Conservation (phyloP, 2,113 vertebrate species). For the Burhinus bistriatus region DNA sequence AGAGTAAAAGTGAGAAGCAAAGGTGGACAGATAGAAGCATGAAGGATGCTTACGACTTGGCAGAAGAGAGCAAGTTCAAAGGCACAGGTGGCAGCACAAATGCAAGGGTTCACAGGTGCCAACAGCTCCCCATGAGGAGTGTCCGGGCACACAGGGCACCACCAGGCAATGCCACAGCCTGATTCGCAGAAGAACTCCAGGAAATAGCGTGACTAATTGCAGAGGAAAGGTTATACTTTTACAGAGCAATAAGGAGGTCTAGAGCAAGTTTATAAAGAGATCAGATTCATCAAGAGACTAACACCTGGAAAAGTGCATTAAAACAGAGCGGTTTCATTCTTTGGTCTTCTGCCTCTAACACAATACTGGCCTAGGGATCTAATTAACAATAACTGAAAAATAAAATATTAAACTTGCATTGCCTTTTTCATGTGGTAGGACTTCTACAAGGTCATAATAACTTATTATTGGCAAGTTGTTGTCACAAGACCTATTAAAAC, state of each 20-base stretch:
- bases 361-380: not conserved
- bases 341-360: not conserved
- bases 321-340: not conserved
- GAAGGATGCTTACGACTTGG: not conserved
- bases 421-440: not conserved
- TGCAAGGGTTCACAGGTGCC: not conserved
- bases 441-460: not conserved
- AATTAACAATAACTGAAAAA: not conserved
- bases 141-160: not conserved
- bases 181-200: not conserved
- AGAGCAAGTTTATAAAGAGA: not conserved
- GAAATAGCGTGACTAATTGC: not conserved
- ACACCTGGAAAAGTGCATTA: not conserved
- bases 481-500: not conserved
- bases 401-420: not conserved
- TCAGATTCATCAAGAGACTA: not conserved
- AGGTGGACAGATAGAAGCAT: rapidly evolving
- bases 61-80: not conserved
- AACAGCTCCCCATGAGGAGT: not conserved
- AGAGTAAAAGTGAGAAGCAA: not conserved
- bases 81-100: constrained; percentile 2
- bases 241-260: not conserved
- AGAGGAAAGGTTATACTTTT: not conserved
- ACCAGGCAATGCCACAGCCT: not conserved
- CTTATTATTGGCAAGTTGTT: not conserved